Conservation (phyloP, 2,113 vertebrate species). For the Alligator sinensis region DNA sequence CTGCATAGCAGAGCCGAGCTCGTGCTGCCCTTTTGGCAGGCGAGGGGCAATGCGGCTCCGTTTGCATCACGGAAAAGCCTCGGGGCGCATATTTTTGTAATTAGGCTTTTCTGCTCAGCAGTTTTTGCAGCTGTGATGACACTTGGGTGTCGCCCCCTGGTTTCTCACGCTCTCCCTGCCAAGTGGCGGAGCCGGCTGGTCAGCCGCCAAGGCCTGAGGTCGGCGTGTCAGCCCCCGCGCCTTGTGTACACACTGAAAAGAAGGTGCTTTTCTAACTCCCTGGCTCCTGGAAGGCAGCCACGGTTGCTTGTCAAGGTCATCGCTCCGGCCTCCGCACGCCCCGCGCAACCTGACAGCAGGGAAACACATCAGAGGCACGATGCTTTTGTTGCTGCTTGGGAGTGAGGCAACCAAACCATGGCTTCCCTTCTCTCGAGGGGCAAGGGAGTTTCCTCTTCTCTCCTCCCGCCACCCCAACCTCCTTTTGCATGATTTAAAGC, state of each 20-base stretch:
- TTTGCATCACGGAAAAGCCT: conserved; percentile 85
- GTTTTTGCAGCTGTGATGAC: conserved; percentile 94
- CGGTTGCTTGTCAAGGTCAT: conserved; percentile 63
- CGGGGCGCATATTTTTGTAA: conserved; percentile 91
- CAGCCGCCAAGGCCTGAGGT: conserved; percentile 83
- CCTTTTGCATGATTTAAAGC: not conserved
- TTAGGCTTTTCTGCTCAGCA: conserved; percentile 91
- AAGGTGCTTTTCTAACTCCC: conserved; percentile 61
- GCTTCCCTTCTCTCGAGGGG: not conserved
- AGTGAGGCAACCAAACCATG: fast-evolving
- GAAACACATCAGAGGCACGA: conserved; percentile 10
- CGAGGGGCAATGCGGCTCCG: conserved; percentile 81
- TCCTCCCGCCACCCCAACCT: not conserved
- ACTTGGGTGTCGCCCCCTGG: conserved; percentile 90
- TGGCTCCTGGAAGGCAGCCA: conserved; percentile 63
- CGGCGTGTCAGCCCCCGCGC: conserved; percentile 77
- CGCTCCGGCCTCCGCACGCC: conserved; percentile 39
- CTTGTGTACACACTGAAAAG: conserved; percentile 71
- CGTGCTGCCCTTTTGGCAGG: conserved; percentile 71
- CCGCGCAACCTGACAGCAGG: not conserved
- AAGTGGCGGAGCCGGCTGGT: conserved; percentile 81
- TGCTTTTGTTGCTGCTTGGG: not conserved
- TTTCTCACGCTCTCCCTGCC: conserved; percentile 92
- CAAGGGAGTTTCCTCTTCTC: not conserved
- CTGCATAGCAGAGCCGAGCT: conserved; percentile 75